phyloP scores from a whole-genome alignment of 2,797 vertebrate genomes.

The Lepus oiostolus region DNA sequence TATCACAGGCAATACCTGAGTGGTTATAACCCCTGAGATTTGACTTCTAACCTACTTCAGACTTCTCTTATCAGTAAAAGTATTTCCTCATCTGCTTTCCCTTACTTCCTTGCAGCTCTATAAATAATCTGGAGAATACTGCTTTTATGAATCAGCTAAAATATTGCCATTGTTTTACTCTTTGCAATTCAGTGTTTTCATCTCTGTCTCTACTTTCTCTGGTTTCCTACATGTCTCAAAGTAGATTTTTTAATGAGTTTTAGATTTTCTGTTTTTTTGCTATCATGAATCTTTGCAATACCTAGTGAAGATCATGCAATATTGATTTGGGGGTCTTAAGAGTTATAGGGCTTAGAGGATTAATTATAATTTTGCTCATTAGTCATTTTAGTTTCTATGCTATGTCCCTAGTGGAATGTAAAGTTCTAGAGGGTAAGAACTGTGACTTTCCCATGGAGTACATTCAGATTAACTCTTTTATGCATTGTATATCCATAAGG shows the following conservation, averaged over 20 bases:
- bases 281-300: slow-evolving; percentile 52
- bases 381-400: background rate
- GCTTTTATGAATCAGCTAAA: slow-evolving; percentile 67
- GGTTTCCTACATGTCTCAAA: background rate
- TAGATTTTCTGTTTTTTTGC: background rate
- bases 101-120: slow-evolving; percentile 62
- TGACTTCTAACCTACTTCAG: slow-evolving; percentile 66
- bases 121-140: slow-evolving; percentile 67
- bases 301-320: slow-evolving; percentile 18
- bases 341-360: slow-evolving; percentile 10
- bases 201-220: background rate
- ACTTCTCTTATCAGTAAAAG: slow-evolving; percentile 64
- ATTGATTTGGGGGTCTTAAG: background rate
- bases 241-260: background rate
- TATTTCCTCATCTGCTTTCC: slow-evolving; percentile 78
- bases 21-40: slow-evolving; percentile 77
- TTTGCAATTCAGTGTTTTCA: slow-evolving; percentile 22
- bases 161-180: slow-evolving; percentile 59
- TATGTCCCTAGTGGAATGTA: background rate
- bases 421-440: background rate
- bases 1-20: slow-evolving; percentile 75
- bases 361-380: slow-evolving; percentile 15
- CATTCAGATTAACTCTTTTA: slow-evolving; percentile 48
- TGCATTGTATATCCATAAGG: background rate
- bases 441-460: background rate